Base-by-base conservation (phyloP, 2,113 vertebrate species). In the Solenodon paradoxus region DNA sequence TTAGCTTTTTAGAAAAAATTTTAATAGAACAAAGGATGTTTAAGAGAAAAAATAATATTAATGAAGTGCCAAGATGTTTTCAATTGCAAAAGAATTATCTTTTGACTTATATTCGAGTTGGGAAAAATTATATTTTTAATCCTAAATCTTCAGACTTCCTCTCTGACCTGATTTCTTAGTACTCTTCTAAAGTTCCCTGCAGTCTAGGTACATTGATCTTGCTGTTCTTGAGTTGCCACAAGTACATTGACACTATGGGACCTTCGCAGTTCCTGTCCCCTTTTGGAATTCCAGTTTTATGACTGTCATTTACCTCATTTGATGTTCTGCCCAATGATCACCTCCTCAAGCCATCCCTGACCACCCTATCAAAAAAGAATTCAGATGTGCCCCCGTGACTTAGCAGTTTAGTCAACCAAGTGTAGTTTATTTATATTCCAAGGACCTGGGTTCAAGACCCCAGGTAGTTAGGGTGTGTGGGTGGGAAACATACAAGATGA, bases 121-220 rank as follows among this genome's bases (percentile, higher is more conserved):
- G 53, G 47, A 53, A 55, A 55, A 91, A 80, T 47, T 91, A 10
- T 24, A 49, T 49, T 88, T 93, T 93, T 95, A 74, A 92, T 55
- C 19, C 51, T 57, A 38, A 88, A 49, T 30, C 30, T 17, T 89
- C 63, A 89, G 66, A 12, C 68, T 61, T 26, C 82, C 69, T 90
- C 12, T 51, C 13, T 26, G 35, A 59, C 81, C 42, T 84, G 35
- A 69, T 61, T 79, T 92, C 66, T 77, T 68, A 26, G 35, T 83
- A 30, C 7, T 64, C 24, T 55, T 53, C 77, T 45, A 68, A 40
- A 42, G 12, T 77, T 86, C 71, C 32, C 63, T 40, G 17, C 30
- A 28, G 4, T 28, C 20, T 19, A 55, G 61, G 49, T 17, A 16
- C n/a, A 28, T 59, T n/a, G 1, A 24, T 51, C 75, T 89, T 28